Evolutionary conservation across 30 jellyfish, hydroid and myxozoan genomes (phyloP).

Genomic region (Cassiopea xamachana): DNA sequence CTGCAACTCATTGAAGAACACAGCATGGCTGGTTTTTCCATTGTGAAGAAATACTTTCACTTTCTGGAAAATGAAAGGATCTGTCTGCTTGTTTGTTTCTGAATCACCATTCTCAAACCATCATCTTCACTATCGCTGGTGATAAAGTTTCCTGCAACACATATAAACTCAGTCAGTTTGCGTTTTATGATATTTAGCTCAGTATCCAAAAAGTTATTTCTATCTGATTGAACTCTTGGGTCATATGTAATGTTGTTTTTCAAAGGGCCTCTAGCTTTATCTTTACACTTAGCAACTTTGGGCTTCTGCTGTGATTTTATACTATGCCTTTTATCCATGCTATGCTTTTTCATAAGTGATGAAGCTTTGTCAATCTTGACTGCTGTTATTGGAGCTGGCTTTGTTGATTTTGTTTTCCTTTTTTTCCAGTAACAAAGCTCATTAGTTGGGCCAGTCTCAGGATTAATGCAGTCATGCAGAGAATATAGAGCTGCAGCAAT

Average conservation of each 20-base stretch:
- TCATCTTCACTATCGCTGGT: conserved; percentile 67
- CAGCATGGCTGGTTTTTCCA: conserved; percentile 56
- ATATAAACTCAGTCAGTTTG: conserved; percentile 54
- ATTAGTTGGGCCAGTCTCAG: conserved; percentile 65
- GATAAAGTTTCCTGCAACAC: conserved; percentile 68
- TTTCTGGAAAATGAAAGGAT: conserved; percentile 61
- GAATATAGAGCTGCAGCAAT: conserved; percentile 68
- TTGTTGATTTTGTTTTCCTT: conserved; percentile 55
- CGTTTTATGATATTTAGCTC: conserved; percentile 55
- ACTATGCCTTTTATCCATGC: conserved; percentile 41
- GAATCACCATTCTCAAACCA: conserved; percentile 40
- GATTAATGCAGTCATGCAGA: conserved; percentile 68
- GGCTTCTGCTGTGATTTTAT: conserved; percentile 47
- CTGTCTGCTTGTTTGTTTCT: conserved; percentile 56
- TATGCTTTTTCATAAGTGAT: conserved; percentile 36
- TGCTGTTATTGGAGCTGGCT: conserved; percentile 67
- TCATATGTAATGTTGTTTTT: conserved; percentile 44
- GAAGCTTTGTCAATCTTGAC: conserved; percentile 63
- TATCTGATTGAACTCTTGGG: conserved; percentile 58
- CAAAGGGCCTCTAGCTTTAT: conserved; percentile 51
- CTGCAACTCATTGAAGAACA: conserved; percentile 45
- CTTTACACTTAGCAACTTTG: conserved; percentile 24
- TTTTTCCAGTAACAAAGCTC: conserved; percentile 65
- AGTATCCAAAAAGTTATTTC: conserved; percentile 49
- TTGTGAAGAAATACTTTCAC: conserved; percentile 24